Conservation (phyloP, 2,113 vertebrate species). For the Phyllostomus hastatus region DNA sequence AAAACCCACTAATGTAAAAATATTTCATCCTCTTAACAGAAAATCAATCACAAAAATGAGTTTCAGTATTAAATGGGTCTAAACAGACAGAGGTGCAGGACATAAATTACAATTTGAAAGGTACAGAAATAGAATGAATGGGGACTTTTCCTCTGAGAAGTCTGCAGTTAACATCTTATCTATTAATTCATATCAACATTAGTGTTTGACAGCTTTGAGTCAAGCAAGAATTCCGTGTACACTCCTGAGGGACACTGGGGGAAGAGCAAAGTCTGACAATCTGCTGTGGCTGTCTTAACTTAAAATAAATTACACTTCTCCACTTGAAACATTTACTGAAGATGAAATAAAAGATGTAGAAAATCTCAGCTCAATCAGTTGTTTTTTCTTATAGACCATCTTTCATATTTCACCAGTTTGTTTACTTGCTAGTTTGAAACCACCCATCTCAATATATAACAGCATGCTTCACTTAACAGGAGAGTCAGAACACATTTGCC, state of each 20-base stretch:
- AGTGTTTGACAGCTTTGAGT: not conserved
- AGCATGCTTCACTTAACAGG: not conserved
- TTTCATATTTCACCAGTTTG: not conserved
- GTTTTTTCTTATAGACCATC: not conserved
- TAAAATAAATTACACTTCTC: not conserved
- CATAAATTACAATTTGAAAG: not conserved
- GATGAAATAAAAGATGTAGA: not conserved
- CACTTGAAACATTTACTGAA: not conserved
- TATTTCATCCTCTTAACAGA: conserved; percentile 16
- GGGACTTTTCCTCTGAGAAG: not conserved
- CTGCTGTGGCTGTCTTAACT: not conserved
- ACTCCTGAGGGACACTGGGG: not conserved
- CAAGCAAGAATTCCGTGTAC: not conserved
- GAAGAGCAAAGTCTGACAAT: not conserved
- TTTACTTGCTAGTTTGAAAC: not conserved
- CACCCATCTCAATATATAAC: not conserved
- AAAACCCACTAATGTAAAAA: conserved; percentile 36
- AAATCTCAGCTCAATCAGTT: not conserved
- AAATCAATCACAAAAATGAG: conserved; percentile 44
- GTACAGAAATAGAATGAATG: not conserved
- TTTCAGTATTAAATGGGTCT: conserved; percentile 28
- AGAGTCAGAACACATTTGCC: not conserved
- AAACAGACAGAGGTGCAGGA: not conserved
- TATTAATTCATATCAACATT: not conserved
- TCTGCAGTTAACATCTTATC: not conserved